Percentiles rank a stretch among this genome's conserved stretches.
These are phyloP conservation scores for Coecobrya sp. DNA, from an alignment of 2,888 invertebrate species.

Conservation along the genomic window DNA sequence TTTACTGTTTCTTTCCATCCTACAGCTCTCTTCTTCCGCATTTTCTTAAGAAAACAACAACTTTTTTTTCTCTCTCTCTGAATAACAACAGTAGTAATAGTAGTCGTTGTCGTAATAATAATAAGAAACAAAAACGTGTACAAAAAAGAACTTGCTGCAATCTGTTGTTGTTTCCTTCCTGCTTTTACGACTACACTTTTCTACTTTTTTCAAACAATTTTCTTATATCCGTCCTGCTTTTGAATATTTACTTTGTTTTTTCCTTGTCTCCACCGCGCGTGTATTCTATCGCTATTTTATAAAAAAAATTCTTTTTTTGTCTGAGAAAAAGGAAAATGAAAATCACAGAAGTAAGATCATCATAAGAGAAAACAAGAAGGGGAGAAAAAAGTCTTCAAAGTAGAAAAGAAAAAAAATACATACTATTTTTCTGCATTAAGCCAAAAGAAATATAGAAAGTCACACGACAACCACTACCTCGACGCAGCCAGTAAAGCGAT, in stretches of 20 bases:
- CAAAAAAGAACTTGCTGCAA: conserved; percentile 43
- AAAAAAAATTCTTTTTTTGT: not conserved
- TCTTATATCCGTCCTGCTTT: conserved; percentile 8
- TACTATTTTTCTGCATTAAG: conserved; percentile 69
- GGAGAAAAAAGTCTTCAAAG: not conserved
- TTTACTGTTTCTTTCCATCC: conserved; percentile 44
- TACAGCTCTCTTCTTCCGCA: not conserved
- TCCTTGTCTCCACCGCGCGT: not conserved
- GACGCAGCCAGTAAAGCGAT: not conserved
- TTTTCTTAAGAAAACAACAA: not conserved
- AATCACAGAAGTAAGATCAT: conserved; percentile 36
- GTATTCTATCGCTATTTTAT: not conserved
- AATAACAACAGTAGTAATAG: not conserved
- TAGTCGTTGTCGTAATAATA: conserved; percentile 6
- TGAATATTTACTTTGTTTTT: conserved; percentile 39
- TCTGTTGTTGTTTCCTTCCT: conserved; percentile 46
- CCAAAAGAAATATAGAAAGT: conserved; percentile 15
- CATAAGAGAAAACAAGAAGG: conserved; percentile 25
- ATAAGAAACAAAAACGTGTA: conserved; percentile 23
- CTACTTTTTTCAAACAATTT: conserved; percentile 34
- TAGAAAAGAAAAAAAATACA: not conserved
- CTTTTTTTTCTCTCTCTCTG: not conserved
- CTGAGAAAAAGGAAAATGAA: conserved; percentile 7
- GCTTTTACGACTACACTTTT: conserved; percentile 16
- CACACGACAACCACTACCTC: conserved; percentile 4